phyloP scores from a whole-genome alignment of 2,888 invertebrate genomes.

The Caradrina clavipalpis region DNA sequence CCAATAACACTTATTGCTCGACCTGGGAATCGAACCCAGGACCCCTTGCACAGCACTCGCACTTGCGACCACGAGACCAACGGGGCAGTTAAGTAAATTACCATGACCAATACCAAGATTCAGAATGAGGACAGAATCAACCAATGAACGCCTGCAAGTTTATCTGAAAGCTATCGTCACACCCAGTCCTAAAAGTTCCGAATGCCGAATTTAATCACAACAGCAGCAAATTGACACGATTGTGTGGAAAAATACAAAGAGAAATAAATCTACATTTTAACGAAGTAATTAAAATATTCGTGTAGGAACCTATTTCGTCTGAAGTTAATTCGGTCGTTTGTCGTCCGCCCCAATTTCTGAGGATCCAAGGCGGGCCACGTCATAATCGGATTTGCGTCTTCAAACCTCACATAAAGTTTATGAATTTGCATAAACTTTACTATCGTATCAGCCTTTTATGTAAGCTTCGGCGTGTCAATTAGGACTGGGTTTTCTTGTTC shows the following conservation, averaged over 20 bases:
- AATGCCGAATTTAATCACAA: conserved; percentile 46
- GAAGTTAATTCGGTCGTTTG: conserved; percentile 70
- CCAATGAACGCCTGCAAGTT: conserved; percentile 13
- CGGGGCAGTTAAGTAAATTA: too few relatives aligned
- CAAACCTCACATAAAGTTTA: conserved; percentile 75
- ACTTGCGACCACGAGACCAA: too few relatives aligned
- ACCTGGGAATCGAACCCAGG: too few relatives aligned
- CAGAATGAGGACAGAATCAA: too few relatives aligned
- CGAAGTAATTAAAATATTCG: conserved; percentile 71
- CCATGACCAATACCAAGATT: too few relatives aligned
- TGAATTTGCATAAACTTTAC: conserved; percentile 80
- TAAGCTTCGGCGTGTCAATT: conserved; percentile 51
- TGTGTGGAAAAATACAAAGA: conserved; percentile 64
- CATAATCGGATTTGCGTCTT: conserved; percentile 78
- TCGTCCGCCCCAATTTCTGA: conserved; percentile 66
- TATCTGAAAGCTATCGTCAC: conserved; percentile 29
- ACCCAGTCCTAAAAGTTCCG: conserved; percentile 10
- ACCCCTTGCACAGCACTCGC: too few relatives aligned
- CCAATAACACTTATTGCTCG: too few relatives aligned
- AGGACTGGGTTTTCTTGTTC: conserved; percentile 52
- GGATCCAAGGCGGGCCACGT: conserved; percentile 65
- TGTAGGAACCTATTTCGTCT: conserved; percentile 63
- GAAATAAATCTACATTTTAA: conserved; percentile 73
- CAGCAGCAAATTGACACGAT: conserved; percentile 51
- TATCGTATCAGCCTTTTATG: conserved; percentile 65